A percentile compares a stretch with the other conserved stretches of the same genome.
Evolutionary conservation across 2,797 vertebrate genomes (phyloP).

Genomic region (Hozukius guyotensis): DNA sequence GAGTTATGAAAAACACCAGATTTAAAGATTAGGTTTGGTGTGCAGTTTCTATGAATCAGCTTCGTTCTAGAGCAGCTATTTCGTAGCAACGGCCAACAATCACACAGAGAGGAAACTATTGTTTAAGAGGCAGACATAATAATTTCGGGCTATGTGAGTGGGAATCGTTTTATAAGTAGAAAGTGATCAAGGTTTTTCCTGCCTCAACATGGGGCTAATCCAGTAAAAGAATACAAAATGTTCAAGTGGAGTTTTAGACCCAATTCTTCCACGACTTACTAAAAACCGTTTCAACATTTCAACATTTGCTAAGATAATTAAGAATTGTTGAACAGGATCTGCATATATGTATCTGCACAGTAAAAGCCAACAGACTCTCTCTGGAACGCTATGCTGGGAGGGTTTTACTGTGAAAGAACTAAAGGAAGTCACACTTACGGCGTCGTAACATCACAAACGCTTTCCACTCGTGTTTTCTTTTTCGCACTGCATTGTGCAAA

Average conservation of each 20-base stretch:
- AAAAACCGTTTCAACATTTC: no score
- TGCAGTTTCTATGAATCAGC: not conserved
- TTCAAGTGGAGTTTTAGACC: not conserved
- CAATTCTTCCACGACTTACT: not conserved
- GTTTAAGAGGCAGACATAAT: not conserved
- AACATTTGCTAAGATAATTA: conserved; percentile 11
- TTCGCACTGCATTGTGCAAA: not conserved
- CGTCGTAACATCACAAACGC: not conserved
- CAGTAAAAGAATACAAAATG: not conserved
- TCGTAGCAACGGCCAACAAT: not conserved
- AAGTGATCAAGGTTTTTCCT: not conserved
- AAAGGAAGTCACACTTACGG: not conserved
- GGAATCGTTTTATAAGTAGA: not conserved
- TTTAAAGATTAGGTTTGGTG: not conserved
- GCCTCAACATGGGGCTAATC: not conserved
- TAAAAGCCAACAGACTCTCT: not conserved
- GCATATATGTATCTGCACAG: not conserved
- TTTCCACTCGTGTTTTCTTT: not conserved
- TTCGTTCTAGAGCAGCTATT: not conserved
- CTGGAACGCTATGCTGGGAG: not conserved
- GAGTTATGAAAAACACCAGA: not conserved
- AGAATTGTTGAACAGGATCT: conserved; percentile 5
- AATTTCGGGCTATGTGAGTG: not conserved
- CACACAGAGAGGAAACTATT: not conserved
- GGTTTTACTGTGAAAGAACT: not conserved